Base-by-base conservation (phyloP, 2,113 vertebrate species). In the Butastur rufipennis region DNA sequence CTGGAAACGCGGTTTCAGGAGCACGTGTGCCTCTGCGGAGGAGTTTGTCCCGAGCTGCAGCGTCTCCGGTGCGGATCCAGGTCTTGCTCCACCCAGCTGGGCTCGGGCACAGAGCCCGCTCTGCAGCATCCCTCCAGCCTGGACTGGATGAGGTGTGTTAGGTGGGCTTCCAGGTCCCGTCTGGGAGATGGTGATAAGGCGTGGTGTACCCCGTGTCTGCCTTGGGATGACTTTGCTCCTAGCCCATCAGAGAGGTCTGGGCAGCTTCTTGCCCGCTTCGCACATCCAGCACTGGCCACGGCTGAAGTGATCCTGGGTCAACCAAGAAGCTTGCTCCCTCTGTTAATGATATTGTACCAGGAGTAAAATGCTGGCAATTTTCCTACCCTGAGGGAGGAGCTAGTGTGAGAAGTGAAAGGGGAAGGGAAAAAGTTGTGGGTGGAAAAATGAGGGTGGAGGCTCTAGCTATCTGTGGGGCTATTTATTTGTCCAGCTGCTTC, bases 401-500 rank as follows among this genome's bases (percentile, higher is more conserved):
- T 80, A 84, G 53, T 0, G 1, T 56, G 82, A 94, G 66, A 75
- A 95, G 75, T 20, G 71, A 43, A 75, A 73, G 38, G 85, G 50
- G 90, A 95, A 92, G 36, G 88, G 92, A 90, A 93, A 82, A 94
- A 61, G 63, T 70, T 91, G 93, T 92, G 96, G 88, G 92, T 93
- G 93, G 92, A 96, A 95, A 63, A 96, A 95, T 89, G 83, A 95
- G 93, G 89, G 90, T 82, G 92, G 93, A 78, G 92, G 88, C 93
- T 96, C 20, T 48, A 88, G 80, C 82, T 84, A 90, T 96, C 93
- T 61, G 67, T 89, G 92, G 85, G 87, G 81, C 92, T 95, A 55
- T 94, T 95, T 96, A 88, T 96, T 94, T 90, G 77, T 91, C 96
- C 96, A 97, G 93, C 91, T 94, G 89, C 86, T 95, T 93, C 91